Evolutionary conservation across 2,113 vertebrate genomes (phyloP).

Genomic region (Rostratula benghalensis): DNA sequence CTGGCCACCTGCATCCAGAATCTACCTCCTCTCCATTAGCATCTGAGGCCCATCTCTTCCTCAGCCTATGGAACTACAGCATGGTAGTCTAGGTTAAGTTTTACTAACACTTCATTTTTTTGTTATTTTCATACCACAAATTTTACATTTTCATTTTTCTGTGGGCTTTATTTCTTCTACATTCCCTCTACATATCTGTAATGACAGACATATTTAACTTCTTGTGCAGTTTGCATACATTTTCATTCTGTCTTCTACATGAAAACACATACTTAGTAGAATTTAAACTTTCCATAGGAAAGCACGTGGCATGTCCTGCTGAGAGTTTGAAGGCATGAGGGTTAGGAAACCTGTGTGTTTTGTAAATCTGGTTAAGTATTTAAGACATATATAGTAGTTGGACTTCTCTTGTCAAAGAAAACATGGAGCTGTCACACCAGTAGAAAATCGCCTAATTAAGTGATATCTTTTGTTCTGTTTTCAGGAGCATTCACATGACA

Average conservation of each 20-base stretch:
- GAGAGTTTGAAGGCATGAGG: background rate
- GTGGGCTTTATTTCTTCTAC: background rate
- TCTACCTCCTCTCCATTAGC: background rate
- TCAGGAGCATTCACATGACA: slow-evolving; percentile 58
- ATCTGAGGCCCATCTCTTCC: background rate
- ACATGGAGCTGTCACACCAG: background rate
- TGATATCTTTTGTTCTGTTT: background rate
- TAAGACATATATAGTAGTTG: background rate
- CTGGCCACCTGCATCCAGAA: background rate
- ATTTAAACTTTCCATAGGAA: background rate
- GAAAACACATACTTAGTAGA: background rate
- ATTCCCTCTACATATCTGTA: background rate
- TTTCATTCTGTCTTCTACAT: background rate
- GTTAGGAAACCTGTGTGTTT: background rate
- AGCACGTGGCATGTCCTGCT: background rate
- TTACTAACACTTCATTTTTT: background rate
- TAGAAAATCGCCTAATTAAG: background rate
- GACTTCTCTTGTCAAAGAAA: background rate
- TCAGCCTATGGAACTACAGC: background rate
- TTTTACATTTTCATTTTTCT: background rate
- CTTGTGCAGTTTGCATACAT: background rate
- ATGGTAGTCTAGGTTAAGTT: background rate
- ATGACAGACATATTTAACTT: background rate
- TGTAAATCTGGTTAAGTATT: background rate
- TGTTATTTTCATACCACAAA: background rate